These are phyloP conservation scores for Clavelina lepadiformis DNA, from an alignment of 23 tunicate species.

Conservation along the genomic window DNA sequence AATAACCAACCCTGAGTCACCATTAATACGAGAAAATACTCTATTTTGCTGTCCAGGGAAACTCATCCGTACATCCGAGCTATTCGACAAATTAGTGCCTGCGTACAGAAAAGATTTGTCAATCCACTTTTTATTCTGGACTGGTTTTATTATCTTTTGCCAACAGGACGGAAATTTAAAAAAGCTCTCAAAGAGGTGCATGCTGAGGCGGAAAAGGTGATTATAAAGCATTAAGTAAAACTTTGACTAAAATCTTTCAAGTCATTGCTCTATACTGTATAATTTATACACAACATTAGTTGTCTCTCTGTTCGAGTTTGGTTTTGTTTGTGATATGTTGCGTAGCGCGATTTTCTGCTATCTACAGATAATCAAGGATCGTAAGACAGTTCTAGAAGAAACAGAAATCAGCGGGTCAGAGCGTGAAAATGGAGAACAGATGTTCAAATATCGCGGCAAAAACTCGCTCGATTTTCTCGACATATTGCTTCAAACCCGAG, in stretches of 20 bases:
- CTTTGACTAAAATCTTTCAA: too few species aligned
- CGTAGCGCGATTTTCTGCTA: too few species aligned
- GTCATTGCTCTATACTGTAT: too few species aligned
- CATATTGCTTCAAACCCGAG: conserved; percentile 35
- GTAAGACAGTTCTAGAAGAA: conserved; percentile 2
- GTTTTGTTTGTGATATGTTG: too few species aligned
- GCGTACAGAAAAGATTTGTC: not conserved
- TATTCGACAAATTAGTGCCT: conserved; percentile 3
- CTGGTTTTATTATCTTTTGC: conserved; percentile 19
- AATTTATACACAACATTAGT: too few species aligned
- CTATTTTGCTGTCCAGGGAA: too few species aligned
- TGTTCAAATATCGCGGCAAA: too few species aligned
- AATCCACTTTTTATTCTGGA: conserved; percentile 26
- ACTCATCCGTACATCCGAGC: conserved; percentile 29
- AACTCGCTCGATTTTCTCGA: conserved; percentile 42
- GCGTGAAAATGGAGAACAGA: not conserved
- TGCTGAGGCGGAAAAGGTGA: conserved; percentile 15
- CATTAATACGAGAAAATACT: too few species aligned
- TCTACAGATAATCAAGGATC: conserved; percentile 6
- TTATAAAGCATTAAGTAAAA: too few species aligned
- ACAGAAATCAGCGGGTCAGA: not conserved
- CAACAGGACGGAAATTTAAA: conserved; percentile 34
- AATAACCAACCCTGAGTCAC: too few species aligned
- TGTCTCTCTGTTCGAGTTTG: too few species aligned
- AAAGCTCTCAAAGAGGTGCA: conserved; percentile 23